phyloP scores from a whole-genome alignment of 2,888 invertebrate species.

The Dorcus parallelipipedus region DNA sequence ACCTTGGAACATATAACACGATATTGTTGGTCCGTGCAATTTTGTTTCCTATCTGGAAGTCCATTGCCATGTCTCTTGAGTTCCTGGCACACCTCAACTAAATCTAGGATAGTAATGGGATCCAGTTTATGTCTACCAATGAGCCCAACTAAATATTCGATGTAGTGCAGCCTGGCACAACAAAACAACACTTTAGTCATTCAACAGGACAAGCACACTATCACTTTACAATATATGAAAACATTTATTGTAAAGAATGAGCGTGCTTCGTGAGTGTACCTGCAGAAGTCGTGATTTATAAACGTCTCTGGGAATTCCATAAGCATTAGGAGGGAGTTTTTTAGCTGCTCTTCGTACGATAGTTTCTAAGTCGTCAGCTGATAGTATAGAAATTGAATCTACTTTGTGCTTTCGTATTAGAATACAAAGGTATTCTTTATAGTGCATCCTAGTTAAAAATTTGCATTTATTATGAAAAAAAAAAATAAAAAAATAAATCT shows the following conservation, averaged over 20 bases:
- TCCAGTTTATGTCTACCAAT: conserved; percentile 82
- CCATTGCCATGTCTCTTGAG: conserved; percentile 80
- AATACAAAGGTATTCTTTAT: conserved; percentile 83
- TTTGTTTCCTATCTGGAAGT: conserved; percentile 76
- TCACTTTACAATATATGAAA: not conserved
- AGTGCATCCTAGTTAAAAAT: conserved; percentile 68
- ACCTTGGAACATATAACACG: conserved; percentile 84
- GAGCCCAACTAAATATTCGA: conserved; percentile 89
- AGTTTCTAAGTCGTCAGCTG: conserved; percentile 78
- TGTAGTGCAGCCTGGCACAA: conserved; percentile 79
- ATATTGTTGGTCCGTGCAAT: conserved; percentile 82
- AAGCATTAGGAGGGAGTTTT: conserved; percentile 72
- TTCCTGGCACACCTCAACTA: conserved; percentile 83
- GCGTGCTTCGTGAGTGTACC: conserved; percentile 49
- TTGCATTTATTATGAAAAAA: too few relatives aligned
- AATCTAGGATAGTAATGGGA: conserved; percentile 83
- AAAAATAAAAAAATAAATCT: too few relatives aligned
- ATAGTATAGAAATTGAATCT: conserved; percentile 76
- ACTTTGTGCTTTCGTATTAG: conserved; percentile 67
- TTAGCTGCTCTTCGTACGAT: conserved; percentile 71
- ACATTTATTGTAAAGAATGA: not conserved
- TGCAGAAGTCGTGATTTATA: conserved; percentile 62
- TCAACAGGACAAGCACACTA: not conserved
- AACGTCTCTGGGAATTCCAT: conserved; percentile 66
- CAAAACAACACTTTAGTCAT: conserved; percentile 8